phyloP scores from a whole-genome alignment of 2,113 vertebrate species.

The Trachemys scripta region DNA sequence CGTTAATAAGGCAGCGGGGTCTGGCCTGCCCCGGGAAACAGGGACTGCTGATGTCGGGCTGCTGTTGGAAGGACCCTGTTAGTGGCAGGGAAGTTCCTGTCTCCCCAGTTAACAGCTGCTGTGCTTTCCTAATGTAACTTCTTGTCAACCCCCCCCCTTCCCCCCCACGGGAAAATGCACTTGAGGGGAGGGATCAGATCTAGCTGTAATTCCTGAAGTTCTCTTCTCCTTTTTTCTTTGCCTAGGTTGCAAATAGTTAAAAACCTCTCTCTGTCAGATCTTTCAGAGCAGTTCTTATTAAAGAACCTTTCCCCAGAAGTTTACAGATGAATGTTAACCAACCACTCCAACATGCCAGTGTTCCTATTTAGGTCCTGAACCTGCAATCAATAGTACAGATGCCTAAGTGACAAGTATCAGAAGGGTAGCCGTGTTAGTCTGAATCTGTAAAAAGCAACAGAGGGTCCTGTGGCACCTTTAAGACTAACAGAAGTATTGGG shows the following conservation, averaged over 20 bases:
- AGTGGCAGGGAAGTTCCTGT: too few relatives aligned
- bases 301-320: background rate
- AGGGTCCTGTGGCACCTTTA: too few relatives aligned
- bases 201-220: background rate
- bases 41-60: background rate
- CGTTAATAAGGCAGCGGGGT: background rate
- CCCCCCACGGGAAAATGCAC: background rate
- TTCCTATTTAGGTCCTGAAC: too few relatives aligned
- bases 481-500: too few relatives aligned
- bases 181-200: background rate
- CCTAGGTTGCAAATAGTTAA: background rate
- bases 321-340: background rate
- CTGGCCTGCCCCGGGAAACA: background rate
- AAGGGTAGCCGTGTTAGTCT: too few relatives aligned
- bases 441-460: too few relatives aligned
- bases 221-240: background rate
- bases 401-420: background rate
- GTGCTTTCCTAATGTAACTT: background rate
- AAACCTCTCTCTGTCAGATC: too few relatives aligned
- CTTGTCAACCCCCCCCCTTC: too few relatives aligned
- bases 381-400: background rate
- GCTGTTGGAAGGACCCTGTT: background rate
- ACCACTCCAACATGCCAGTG: background rate
- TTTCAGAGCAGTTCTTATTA: background rate
- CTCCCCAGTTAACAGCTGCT: background rate